phyloP scores from a whole-genome alignment of 1,140 invertebrate genomes.

The Bilobella aurantiaca region DNA sequence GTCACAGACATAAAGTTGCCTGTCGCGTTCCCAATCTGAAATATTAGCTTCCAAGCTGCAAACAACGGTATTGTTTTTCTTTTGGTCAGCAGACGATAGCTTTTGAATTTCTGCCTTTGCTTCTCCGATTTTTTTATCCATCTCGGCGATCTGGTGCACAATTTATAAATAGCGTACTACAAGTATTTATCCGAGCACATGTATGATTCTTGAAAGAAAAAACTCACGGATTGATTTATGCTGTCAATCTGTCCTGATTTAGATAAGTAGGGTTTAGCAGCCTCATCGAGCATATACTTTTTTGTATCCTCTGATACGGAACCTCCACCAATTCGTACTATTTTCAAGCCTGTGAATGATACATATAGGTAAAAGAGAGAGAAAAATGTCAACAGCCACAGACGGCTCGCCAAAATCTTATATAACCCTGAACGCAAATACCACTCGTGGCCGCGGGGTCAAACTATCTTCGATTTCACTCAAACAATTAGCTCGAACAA shows the following conservation, averaged over 20 bases:
- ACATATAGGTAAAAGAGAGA: no score
- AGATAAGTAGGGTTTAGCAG: not conserved
- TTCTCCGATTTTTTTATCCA: not conserved
- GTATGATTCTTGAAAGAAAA: not conserved
- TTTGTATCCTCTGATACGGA: not conserved
- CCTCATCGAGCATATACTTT: conserved; percentile 1
- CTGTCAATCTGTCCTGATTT: not conserved
- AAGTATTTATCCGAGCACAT: not conserved
- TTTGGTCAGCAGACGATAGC: not conserved
- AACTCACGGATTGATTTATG: not conserved
- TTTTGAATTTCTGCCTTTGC: not conserved
- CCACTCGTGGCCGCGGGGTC: no score
- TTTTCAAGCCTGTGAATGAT: not conserved
- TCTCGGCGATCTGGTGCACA: not conserved
- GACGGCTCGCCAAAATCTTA: no score
- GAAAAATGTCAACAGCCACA: no score
- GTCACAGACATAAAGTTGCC: not conserved
- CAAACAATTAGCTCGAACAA: no score
- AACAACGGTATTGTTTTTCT: not conserved
- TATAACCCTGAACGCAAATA: no score
- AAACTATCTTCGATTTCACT: no score
- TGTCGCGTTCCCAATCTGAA: not conserved
- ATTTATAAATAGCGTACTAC: not conserved
- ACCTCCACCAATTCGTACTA: not conserved
- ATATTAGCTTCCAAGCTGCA: not conserved